Conservation (phyloP, 2,113 vertebrate species). For the Nycticryphes semicollaris region DNA sequence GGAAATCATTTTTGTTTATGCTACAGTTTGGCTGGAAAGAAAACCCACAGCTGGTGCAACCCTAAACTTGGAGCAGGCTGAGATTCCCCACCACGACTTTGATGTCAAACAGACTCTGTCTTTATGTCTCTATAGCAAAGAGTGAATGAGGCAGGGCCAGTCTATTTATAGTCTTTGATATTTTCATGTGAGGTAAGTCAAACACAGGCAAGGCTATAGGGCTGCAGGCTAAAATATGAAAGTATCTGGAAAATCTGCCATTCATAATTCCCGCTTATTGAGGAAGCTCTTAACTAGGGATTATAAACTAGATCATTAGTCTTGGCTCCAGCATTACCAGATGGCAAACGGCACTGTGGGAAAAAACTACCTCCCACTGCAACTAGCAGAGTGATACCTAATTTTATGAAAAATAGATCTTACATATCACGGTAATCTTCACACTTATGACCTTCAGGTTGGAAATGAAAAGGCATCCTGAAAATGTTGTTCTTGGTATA, state of each 20-base stretch:
- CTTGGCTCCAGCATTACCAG: neutral
- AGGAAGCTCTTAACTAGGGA: neutral
- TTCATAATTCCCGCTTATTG: neutral
- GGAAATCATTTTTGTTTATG: neutral
- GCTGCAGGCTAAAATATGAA: neutral
- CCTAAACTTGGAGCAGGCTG: neutral
- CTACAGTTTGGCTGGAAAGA: neutral
- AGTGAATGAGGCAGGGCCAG: neutral
- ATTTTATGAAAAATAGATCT: neutral
- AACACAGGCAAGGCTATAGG: neutral
- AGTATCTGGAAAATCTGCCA: neutral
- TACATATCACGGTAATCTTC: neutral
- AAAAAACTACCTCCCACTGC: neutral
- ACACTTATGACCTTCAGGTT: neutral
- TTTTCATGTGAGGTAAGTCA: neutral
- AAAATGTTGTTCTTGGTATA: neutral
- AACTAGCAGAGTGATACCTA: neutral
- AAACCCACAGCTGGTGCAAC: neutral
- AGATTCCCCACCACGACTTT: neutral
- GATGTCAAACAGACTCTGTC: neutral
- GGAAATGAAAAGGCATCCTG: neutral
- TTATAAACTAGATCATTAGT: neutral
- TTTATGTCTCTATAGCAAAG: neutral
- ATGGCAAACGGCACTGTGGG: neutral
- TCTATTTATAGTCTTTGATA: neutral